A percentile compares a stretch with the other conserved stretches of the same genome.
These are phyloP conservation scores for Merops nubicus DNA, from an alignment of 2,113 vertebrate genomes.

Conservation along the genomic window DNA sequence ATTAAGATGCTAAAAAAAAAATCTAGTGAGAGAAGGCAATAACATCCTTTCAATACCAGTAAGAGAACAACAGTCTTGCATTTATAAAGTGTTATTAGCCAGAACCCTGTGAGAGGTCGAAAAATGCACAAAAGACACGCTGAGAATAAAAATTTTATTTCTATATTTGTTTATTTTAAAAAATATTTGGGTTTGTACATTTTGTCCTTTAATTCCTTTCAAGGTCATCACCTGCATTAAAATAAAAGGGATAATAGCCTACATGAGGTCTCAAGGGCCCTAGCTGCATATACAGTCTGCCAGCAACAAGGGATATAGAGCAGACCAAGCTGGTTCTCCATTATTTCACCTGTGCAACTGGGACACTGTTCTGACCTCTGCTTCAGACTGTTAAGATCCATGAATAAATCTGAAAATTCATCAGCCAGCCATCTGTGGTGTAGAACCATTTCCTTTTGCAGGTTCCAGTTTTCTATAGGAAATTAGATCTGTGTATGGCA, in stretches of 20 bases:
- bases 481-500: neutral
- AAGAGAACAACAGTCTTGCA: neutral
- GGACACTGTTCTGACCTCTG: neutral
- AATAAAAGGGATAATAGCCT: neutral
- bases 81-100: constrained; percentile 44
- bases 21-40: constrained; percentile 34
- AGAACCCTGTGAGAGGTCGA: neutral
- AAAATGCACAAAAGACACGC: neutral
- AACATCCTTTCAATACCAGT: constrained; percentile 46
- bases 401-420: neutral
- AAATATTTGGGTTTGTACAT: neutral
- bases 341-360: neutral
- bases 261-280: neutral
- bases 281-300: neutral
- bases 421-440: neutral
- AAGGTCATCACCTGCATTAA: neutral
- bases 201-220: neutral
- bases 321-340: neutral
- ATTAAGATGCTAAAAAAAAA: constrained; percentile 70
- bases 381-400: neutral
- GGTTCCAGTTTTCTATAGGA: neutral
- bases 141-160: neutral
- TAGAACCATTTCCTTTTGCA: neutral
- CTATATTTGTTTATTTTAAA: neutral
- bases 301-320: neutral